Percentiles rank a stretch among this genome's conserved stretches.
Conservation (phyloP, 2,888 invertebrate genomes). For the Chrysomela aeneicollis region DNA sequence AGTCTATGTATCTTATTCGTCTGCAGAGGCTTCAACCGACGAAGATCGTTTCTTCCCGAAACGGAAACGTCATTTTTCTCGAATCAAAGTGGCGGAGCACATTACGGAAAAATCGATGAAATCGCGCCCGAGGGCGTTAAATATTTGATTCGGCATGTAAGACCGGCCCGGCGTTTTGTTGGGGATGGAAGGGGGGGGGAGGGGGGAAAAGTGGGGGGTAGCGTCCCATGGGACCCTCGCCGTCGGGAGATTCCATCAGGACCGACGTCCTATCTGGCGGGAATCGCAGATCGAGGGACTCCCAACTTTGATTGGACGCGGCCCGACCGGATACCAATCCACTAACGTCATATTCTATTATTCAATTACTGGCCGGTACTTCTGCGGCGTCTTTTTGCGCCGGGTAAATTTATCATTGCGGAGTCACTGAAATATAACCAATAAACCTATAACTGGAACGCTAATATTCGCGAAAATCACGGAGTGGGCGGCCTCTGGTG, state of each 20-base stretch:
- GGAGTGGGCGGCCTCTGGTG: no score
- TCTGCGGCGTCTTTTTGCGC: no score
- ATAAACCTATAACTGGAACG: no score
- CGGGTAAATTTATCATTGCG: no score
- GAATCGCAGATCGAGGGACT: slow-evolving; percentile 54
- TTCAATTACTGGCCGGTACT: slow-evolving; percentile 41
- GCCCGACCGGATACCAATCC: slow-evolving; percentile 52
- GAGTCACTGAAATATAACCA: no score
- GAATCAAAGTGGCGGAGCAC: slow-evolving; percentile 27
- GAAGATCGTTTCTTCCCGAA: background rate
- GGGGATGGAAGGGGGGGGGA: slow-evolving; percentile 48
- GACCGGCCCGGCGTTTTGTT: slow-evolving; percentile 52
- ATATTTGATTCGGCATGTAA: slow-evolving; percentile 53
- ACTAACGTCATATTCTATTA: slow-evolving; percentile 52
- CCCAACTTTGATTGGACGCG: slow-evolving; percentile 56
- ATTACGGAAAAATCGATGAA: slow-evolving; percentile 38
- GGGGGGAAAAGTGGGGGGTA: slow-evolving; percentile 53
- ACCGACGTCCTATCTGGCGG: slow-evolving; percentile 54
- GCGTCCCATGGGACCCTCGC: slow-evolving; percentile 54
- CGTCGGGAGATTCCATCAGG: slow-evolving; percentile 57
- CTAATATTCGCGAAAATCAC: no score
- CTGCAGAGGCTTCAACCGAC: background rate
- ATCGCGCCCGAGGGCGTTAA: slow-evolving; percentile 45
- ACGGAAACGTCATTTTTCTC: slow-evolving; percentile 5
- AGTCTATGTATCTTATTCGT: no score